Base-by-base conservation (phyloP, 2,888 invertebrate genomes). In the Sycophila texana region DNA sequence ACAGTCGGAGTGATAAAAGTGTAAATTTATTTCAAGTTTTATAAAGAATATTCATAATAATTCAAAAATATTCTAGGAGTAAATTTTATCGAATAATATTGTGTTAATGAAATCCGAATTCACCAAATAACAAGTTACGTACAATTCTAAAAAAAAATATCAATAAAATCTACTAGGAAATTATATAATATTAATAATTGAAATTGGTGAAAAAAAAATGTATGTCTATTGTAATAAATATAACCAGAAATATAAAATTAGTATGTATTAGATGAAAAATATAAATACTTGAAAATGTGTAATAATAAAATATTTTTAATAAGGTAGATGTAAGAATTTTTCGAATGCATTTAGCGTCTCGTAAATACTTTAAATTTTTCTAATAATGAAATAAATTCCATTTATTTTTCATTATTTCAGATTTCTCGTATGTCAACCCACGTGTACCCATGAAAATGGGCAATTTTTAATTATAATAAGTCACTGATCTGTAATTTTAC, bases 341-440 rank as follows among this genome's bases (percentile, higher is more conserved):
- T 39, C 10, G 22, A 53, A n/a, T 67, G 26, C 47, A 26, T n/a
- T 67, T n/a, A 53, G 53, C 12, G 26, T 26, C 53, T 26, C 53
- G 53, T n/a, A 22, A 16, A 67, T 22, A 53, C 51, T 66, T 16
- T 20, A 51, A 53, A 53, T 53, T n/a, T 30, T 26, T 67, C 51
- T 51, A 67, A n/a, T 7, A 53, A 53, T 67, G n/a, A 53, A 53
- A 53, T 26, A 2, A 26, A 67, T 53, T 67, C 67, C 20, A n/a
- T 26, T 67, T 26, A 3, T 3, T 26, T 26, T 26, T 53, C 39
- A 39, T 67, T 39, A 18, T 18, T 53, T 67, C 10, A 26, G 53
- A 7, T 51, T 53, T 13, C 10, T 20, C 22, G 4, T 22, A 39
- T 10, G 39, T 39, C 1, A 7, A 10, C 7, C 39, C 7, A 39